Conservation (phyloP, 2,888 invertebrate species). For the Neoitamus cyanurus region DNA sequence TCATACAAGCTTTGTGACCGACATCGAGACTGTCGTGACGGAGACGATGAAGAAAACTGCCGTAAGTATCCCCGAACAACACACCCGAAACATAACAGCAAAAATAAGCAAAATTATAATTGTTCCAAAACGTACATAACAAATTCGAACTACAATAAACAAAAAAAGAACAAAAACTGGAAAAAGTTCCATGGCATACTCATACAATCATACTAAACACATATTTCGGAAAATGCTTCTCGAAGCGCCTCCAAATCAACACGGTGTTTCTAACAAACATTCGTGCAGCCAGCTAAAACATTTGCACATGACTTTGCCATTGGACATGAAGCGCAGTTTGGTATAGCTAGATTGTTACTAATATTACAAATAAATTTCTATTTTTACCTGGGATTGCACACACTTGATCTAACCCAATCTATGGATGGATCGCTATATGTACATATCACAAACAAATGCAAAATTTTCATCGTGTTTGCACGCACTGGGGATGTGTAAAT, state of each 20-base stretch:
- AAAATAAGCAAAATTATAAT: constrained; percentile 22
- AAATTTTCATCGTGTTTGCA: constrained; percentile 4
- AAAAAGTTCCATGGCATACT: constrained; percentile 12
- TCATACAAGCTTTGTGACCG: constrained; percentile 69
- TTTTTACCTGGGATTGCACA: constrained; percentile 24
- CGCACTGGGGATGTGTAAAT: constrained; percentile 12
- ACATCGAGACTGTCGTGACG: constrained; percentile 69
- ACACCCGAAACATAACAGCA: neutral
- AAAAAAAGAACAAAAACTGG: constrained; percentile 27
- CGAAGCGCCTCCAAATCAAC: neutral
- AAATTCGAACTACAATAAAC: neutral
- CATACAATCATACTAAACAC: neutral
- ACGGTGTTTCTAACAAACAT: neutral
- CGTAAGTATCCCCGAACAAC: constrained; percentile 60
- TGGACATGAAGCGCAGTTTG: neutral
- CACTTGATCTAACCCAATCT: neutral
- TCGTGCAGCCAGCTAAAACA: neutral
- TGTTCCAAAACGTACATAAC: neutral
- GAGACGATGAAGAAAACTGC: constrained; percentile 71
- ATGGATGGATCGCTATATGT: constrained; percentile 27
- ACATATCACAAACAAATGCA: constrained; percentile 17
- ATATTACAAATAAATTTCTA: neutral
- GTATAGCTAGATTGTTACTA: neutral
- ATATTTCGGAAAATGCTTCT: neutral
- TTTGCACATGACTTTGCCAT: neutral